Base-by-base conservation (phyloP, 2,888 invertebrate species). In the Parascotia fuliginaria region DNA sequence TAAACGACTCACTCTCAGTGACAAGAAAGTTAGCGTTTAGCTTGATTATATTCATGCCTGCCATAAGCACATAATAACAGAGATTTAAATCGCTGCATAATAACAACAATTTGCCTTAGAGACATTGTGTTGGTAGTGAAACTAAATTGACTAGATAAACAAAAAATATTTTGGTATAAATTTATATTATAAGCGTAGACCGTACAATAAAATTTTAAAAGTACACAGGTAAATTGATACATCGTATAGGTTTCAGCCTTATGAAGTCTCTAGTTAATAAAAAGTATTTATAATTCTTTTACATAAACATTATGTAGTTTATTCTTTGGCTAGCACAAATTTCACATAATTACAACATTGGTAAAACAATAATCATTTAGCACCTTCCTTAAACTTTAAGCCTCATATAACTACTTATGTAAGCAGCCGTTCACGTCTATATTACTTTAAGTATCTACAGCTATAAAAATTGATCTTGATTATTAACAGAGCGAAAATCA, bases 301-400 rank as follows among this genome's bases (percentile, higher is more conserved):
- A 55, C 34, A 47, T 65, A 54, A 46, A 41, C 47, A 43, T 28
- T 49, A 9, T 11, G 52, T 45, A 59, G 55, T 58, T 51, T 54
- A 60, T 63, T 72, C 72, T 72, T 72, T 72, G 72, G 72, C 73
- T 67, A 72, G 43, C 55, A 55, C 34, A 60, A 61, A 48, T 71
- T 61, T 58, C 55, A 52, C 40, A 55, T 19, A 55, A 48, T 56
- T 55, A 64, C 37, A 50, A 22, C 54, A 56, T 51, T 55, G 55
- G 16, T 55, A 38, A 41, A 54, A 57, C 24, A 55, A 44, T 45
- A 50, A 41, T 38, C 29, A 52, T 52, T 55, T 47, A 57, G 49
- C 59, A 68, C 55, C 52, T 53, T 38, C 38, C 34, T 33, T 55
- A 14, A 48, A 19, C 14, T 42, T 37, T 27, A 38, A 32, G 4